Conservation (phyloP, 2,797 vertebrate genomes). For the Anomalospiza imberbis region DNA sequence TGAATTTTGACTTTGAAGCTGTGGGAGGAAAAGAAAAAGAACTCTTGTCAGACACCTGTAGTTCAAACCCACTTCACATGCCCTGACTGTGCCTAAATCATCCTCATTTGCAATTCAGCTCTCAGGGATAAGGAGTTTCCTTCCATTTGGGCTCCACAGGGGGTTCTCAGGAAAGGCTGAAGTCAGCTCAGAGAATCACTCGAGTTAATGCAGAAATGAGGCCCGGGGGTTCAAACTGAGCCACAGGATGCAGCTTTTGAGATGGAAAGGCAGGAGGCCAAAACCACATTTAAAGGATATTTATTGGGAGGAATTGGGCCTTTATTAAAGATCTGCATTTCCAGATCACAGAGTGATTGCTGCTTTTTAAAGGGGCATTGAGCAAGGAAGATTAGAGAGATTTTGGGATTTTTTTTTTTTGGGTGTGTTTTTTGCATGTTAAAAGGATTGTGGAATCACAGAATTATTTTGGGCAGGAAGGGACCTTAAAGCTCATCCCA, state of each 20-base stretch:
- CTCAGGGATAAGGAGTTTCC: conserved; percentile 6
- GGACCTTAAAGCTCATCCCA: background rate
- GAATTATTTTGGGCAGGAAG: background rate
- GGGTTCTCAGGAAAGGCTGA: background rate
- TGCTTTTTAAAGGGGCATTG: background rate
- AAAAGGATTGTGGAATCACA: background rate
- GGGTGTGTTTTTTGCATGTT: background rate
- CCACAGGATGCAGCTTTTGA: background rate
- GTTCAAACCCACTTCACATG: conserved; percentile 22
- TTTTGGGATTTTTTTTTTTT: background rate
- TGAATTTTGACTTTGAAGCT: conserved; percentile 40
- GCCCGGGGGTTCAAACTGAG: conserved; percentile 9
- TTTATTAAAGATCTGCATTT: background rate
- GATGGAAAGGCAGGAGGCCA: background rate
- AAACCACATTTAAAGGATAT: background rate
- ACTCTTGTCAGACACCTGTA: conserved; percentile 23
- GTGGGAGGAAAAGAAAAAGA: background rate
- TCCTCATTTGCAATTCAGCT: conserved; percentile 28
- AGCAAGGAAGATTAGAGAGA: background rate
- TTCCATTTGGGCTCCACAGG: conserved; percentile 15
- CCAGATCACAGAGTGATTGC: background rate
- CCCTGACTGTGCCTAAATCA: background rate
- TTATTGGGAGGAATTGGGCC: background rate
- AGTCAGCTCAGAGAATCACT: conserved; percentile 29
- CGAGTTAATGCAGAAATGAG: conserved; percentile 38